phyloP scores from a whole-genome alignment of 1,140 invertebrate species.

The Hylaeus volcanicus region DNA sequence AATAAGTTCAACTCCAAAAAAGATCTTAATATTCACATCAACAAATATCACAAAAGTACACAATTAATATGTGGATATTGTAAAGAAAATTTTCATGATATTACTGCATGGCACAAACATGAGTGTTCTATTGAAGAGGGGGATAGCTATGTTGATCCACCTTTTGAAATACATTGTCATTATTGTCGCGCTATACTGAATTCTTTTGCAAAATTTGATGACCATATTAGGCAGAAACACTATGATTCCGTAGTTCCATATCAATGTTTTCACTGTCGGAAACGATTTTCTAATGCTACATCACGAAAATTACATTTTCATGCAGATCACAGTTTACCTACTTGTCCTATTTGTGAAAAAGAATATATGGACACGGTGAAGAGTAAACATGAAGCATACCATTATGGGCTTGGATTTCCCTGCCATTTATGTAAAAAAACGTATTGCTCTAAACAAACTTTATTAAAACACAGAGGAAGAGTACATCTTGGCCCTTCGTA shows the following conservation, averaged over 20 bases:
- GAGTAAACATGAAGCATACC: constrained; percentile 68
- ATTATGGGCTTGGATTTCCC: constrained; percentile 72
- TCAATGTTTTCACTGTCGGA: constrained; percentile 67
- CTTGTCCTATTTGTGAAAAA: constrained; percentile 66
- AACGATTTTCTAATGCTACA: constrained; percentile 56
- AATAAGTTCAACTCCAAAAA: neutral
- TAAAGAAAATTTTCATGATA: constrained; percentile 47
- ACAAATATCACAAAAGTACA: constrained; percentile 46
- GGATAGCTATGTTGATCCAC: constrained; percentile 49
- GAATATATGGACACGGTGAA: constrained; percentile 51
- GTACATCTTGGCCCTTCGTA: neutral
- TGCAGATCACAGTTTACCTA: constrained; percentile 44
- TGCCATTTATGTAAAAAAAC: constrained; percentile 73
- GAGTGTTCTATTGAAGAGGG: constrained; percentile 52
- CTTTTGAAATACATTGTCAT: constrained; percentile 56
- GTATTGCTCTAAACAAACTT: constrained; percentile 9
- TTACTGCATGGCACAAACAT: constrained; percentile 58
- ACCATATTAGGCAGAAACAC: constrained; percentile 64
- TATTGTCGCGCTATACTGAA: constrained; percentile 47
- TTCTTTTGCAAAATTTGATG: constrained; percentile 61
- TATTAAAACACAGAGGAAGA: constrained; percentile 2
- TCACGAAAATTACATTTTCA: constrained; percentile 60
- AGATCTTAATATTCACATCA: constrained; percentile 23
- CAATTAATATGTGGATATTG: constrained; percentile 69
- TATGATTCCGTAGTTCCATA: constrained; percentile 40